Conservation (phyloP, 2,113 vertebrate species). For the Saimiri boliviensis region DNA sequence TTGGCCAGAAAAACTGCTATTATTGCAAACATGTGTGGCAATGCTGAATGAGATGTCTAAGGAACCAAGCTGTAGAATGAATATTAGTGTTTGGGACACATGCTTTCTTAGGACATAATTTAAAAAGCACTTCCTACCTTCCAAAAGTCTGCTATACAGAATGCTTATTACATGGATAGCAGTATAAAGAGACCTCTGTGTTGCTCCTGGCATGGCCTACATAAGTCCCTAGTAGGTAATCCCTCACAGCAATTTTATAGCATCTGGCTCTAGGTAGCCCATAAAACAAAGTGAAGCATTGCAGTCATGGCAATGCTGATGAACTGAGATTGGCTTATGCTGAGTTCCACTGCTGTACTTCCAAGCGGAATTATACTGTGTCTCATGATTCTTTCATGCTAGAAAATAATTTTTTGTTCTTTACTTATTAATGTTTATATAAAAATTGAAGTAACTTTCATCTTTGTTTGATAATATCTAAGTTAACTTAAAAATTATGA, state of each 20-base stretch:
- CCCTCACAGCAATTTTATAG: constrained; percentile 48
- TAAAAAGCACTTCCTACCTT: neutral
- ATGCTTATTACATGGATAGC: neutral
- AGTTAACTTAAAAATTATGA: constrained; percentile 11
- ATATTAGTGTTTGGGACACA: neutral
- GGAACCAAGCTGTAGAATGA: neutral
- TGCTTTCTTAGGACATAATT: constrained; percentile 22
- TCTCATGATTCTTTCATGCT: constrained; percentile 22
- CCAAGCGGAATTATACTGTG: neutral
- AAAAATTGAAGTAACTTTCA: neutral
- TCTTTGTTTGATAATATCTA: neutral
- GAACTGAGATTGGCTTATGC: constrained; percentile 29
- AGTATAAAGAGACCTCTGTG: constrained; percentile 54
- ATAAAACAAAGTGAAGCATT: constrained; percentile 53
- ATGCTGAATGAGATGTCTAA: constrained; percentile 30
- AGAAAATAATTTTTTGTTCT: neutral
- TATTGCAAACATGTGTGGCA: constrained; percentile 55
- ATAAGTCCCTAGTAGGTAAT: constrained; percentile 18
- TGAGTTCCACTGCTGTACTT: neutral
- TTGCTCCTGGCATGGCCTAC: constrained; percentile 14
- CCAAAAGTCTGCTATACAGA: neutral
- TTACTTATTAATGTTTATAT: neutral
- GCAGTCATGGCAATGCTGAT: neutral
- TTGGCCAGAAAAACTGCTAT: neutral
- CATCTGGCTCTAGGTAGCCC: constrained; percentile 39